Percentiles rank a stretch among this genome's conserved stretches.
Conservation (phyloP, 2,113 vertebrate genomes). For the Excalfactoria chinensis region DNA sequence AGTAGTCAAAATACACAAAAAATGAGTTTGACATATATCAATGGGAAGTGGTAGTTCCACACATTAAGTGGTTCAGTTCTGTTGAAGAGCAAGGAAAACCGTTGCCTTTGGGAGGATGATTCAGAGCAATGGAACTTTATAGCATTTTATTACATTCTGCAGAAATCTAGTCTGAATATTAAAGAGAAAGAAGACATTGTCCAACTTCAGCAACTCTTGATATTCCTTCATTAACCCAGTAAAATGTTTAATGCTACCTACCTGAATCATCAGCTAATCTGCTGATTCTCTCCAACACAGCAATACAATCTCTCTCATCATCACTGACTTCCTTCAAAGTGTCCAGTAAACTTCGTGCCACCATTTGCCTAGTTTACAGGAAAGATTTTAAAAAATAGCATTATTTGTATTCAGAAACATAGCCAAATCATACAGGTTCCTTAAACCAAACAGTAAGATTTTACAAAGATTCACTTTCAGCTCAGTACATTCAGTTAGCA, state of each 20-base stretch:
- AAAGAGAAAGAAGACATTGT: background rate
- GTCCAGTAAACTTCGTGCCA: conserved; percentile 91
- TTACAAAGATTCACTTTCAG: background rate
- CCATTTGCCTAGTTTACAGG: conserved; percentile 86
- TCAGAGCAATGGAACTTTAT: background rate
- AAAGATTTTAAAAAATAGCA: conserved; percentile 23
- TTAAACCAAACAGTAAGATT: background rate
- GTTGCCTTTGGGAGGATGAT: fast-evolving
- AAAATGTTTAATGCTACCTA: conserved; percentile 62
- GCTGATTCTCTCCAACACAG: conserved; percentile 89
- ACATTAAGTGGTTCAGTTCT: background rate
- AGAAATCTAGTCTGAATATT: background rate
- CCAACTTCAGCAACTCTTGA: background rate
- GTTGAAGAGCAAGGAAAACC: background rate
- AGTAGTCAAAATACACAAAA: background rate
- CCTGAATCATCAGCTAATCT: conserved; percentile 91
- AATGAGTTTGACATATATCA: background rate
- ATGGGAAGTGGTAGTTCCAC: background rate
- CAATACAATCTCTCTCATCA: conserved; percentile 89
- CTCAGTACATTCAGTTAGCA: background rate
- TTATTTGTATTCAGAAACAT: conserved; percentile 18
- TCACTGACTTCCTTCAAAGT: conserved; percentile 91
- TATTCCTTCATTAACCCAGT: background rate
- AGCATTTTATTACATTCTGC: background rate
- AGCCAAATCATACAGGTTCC: background rate